Evolutionary conservation across 2,113 vertebrate species (phyloP), one percentile per base, ranked within the genome.

Genomic region (Barbus barbus): DNA sequence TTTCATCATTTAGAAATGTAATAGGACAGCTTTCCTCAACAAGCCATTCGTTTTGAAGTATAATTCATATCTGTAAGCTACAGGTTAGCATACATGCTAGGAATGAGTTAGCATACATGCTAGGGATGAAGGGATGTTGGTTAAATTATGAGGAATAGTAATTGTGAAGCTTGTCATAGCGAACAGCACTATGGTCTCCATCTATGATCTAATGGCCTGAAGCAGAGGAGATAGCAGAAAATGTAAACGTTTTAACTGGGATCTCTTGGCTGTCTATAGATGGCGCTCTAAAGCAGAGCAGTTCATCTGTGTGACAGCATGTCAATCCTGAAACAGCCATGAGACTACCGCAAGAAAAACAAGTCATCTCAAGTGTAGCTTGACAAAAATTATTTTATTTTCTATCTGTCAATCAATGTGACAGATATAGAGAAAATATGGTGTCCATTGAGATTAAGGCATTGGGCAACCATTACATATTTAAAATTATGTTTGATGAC

Each of bases 211-310:
- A 14, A 44, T 24, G n/a, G 12, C 2, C 22, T 3, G 12, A 24
- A 41, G 9, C 22, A 41, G 9, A 72, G 22, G 20, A 72, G 5
- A 72, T 20, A 4, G 12, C 22, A 73, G 13, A 24, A 16, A 1
- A 44, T 8, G 22, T 44, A 6, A 65, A 31, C 3, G 9, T 72
- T 44, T 44, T 3, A 72, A 24, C 22, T 26, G 69, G 9, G 38
- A 58, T 41, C 28, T 44, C 1, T 61, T 11, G 72, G 20, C 26
- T 67, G 63, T 38, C 86, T 88, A 77, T 58, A 88, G 86, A 85
- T 84, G 86, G 84, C 72, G 86, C 86, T 85, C 67, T 81, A 78
- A 72, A 60, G 81, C 82, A 67, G 79, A 88, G 31, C 41, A 83
- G 65, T 53, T 79, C 78, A 72, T 44, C n/a, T 84, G 78, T 81